Evolutionary conservation across 2,113 vertebrate genomes (phyloP).

Genomic region (Mus pahari): DNA sequence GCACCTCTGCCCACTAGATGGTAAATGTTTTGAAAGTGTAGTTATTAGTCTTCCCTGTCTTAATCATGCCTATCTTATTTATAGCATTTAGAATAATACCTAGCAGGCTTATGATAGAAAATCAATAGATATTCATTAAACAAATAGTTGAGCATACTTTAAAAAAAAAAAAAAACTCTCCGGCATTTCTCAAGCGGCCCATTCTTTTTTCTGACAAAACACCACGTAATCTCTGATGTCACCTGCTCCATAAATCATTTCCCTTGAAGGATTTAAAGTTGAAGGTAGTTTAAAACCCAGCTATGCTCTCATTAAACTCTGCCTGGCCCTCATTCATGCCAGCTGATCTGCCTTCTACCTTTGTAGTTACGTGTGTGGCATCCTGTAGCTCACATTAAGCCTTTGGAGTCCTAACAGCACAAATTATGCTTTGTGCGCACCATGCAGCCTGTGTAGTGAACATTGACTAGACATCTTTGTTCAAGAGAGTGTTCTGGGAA

Average conservation of each 20-base stretch:
- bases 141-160: not conserved
- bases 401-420: not conserved
- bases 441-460: not conserved
- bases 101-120: constrained; percentile 28
- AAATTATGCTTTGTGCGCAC: not conserved
- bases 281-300: constrained; percentile 32
- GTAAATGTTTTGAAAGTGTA: not conserved
- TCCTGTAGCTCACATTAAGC: not conserved
- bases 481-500: not conserved
- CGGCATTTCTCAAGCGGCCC: not conserved
- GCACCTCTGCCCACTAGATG: not conserved
- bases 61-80: not conserved
- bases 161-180: no score
- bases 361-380: not conserved
- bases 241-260: not conserved
- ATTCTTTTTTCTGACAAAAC: constrained; percentile 33
- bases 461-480: not conserved
- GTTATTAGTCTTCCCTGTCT: constrained; percentile 48
- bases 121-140: constrained; percentile 60
- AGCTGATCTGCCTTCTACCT: not conserved
- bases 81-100: constrained; percentile 42
- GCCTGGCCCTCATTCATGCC: not conserved
- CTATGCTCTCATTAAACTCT: not conserved
- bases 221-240: not conserved
- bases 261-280: not conserved